Base-by-base conservation (phyloP, 2,113 vertebrate genomes). In the Peromyscus leucopus region DNA sequence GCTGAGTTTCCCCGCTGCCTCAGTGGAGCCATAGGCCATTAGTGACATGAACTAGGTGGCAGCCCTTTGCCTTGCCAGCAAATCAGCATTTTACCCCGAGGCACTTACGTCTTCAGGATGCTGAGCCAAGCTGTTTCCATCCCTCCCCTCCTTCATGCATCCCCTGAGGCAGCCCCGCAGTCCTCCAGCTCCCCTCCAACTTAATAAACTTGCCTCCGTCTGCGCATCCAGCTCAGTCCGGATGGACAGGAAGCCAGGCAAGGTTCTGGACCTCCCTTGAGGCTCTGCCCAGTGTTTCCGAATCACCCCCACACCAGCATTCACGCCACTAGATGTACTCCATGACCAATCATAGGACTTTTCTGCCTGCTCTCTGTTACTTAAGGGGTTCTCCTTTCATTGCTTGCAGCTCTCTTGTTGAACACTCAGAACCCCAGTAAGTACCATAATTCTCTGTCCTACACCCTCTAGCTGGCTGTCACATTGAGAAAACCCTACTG, bases 261-360 rank as follows among this genome's bases (percentile, higher is more conserved):
- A 82, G 5, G 7, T 42, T 46, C 65, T 46, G 21, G 26, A n/a
- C 5, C 4, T 63, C 61, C 39, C 71, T 36, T 24, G 4, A 33
- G 39, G 46, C 65, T 91, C 61, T 83, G 3, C 48, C 33, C 6
- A 1, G 0, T 55, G 13, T 94, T 75, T 93, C 76, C n/a, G 72
- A 90, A 51, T 65, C 71, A 31, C 31, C 33, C n/a, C 11, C 13
- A 75, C 48, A 22, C 48, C 33, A 55, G 26, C 28, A 28, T 22
- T 84, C 22, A 0, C 15, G 51, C 10, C 7, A 5, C 17, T 42
- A 39, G 48, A 8, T 8, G 0, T 16, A 7, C 61, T 11, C 57
- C 21, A 2, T 2, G 4, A 15, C 39, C 39, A 26, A 11, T 46
- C 4, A 0, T 26, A 2, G 9, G 55, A 46, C 17, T 76, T 78